Evolutionary conservation across 2,888 invertebrate genomes (phyloP), one percentile per base, ranked within the genome.

Genomic region (Drosophila rellima): DNA sequence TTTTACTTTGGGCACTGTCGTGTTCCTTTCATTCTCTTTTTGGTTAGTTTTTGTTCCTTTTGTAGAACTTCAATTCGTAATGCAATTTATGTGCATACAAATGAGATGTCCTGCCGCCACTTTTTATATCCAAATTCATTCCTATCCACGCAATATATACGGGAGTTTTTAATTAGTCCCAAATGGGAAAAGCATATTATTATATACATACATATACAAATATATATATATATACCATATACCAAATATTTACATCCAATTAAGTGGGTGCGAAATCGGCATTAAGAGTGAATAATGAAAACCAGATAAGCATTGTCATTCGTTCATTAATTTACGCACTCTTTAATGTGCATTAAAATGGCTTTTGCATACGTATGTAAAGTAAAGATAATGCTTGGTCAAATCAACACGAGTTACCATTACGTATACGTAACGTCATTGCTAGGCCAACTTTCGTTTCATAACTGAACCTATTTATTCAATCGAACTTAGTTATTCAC

Each of bases 61-160:
- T 47, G 55, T 59, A 47, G 20, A 72, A 56, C 64, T 67, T 80
- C 78, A 80, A 74, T 70, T 77, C 60, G 68, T 78, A 65, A 74
- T 78, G 75, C 71, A 80, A 81, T 78, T 81, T 81, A 75, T 81
- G 82, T 72, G 75, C 82, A 78, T 82, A 70, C 75, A 81, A 80
- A 81, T 75, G 71, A 69, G 68, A 35, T 57, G 54, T 51, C 61
- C 47, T 54, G 15, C 29, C 50, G 42, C 64, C 62, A 64, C 44
- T 59, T 78, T 78, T 78, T 67, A 45, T 51, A 56, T 70, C 62
- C 71, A 23, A 13, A 50, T 35, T 18, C 15, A 35, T n/a, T 40
- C 5, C 10, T 10, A 17, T 11, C 18, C 40, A 18, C 6, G 18
- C 18, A 4, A 15, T 15, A 26, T n/a, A 52, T 18, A 59, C 11